phyloP scores from a whole-genome alignment of 2,888 invertebrate species.

The Lomographa bimaculata region DNA sequence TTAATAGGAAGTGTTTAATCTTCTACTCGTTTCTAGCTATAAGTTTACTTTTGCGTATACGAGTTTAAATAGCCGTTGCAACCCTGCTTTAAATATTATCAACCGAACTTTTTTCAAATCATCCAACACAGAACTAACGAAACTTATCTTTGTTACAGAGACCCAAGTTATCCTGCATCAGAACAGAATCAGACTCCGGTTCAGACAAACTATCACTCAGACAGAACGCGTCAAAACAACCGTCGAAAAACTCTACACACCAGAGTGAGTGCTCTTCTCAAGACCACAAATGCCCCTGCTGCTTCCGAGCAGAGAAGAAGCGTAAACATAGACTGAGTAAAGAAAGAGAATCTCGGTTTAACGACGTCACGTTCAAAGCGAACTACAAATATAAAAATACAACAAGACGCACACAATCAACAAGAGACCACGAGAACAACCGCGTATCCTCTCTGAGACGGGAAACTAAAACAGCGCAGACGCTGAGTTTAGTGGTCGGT shows the following conservation, averaged over 20 bases:
- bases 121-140: too few species aligned
- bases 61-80: too few species aligned
- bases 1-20: too few species aligned
- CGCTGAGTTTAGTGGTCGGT: constrained; percentile 93
- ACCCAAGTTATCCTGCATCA: constrained; percentile 69
- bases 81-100: too few species aligned
- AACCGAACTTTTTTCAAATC: too few species aligned
- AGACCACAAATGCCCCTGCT: constrained; percentile 72
- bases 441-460: constrained; percentile 88
- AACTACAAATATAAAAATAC: constrained; percentile 73
- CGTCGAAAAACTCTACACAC: constrained; percentile 60
- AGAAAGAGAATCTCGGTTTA: constrained; percentile 64
- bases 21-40: too few species aligned
- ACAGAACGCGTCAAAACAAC: constrained; percentile 67
- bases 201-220: constrained; percentile 71
- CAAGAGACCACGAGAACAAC: constrained; percentile 82
- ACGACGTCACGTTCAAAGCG: constrained; percentile 72
- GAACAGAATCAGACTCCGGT: constrained; percentile 76
- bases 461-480: constrained; percentile 95
- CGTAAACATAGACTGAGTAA: constrained; percentile 49
- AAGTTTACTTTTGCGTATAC: too few species aligned
- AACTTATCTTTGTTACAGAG: constrained; percentile 61
- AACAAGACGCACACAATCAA: constrained; percentile 74
- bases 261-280: constrained; percentile 65
- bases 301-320: constrained; percentile 51